These are phyloP conservation scores for Dione juno DNA, from an alignment of 2,888 invertebrate species.

Conservation along the genomic window DNA sequence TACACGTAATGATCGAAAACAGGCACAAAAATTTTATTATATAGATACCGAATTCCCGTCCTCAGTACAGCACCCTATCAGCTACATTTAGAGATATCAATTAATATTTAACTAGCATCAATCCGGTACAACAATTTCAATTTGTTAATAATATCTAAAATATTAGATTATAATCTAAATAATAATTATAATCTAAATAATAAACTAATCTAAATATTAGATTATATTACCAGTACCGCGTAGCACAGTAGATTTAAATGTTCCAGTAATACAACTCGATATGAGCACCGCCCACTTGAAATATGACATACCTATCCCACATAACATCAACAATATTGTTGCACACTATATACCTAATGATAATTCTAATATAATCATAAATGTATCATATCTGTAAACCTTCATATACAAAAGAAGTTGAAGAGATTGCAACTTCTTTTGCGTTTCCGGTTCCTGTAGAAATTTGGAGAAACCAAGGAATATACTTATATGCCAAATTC, in stretches of 20 bases:
- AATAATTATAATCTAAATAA: too few species aligned
- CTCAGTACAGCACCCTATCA: background rate
- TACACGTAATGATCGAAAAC: background rate
- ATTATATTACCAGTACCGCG: background rate
- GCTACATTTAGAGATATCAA: background rate
- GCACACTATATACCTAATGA: background rate
- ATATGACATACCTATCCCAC: slow-evolving; percentile 7
- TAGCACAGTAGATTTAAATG: background rate
- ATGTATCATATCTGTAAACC: background rate
- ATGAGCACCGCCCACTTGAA: slow-evolving; percentile 5
- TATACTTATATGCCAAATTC: background rate
- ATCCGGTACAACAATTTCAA: background rate
- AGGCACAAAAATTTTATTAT: too few species aligned
- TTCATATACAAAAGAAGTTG: background rate
- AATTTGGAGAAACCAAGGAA: background rate
- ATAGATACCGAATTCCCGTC: background rate
- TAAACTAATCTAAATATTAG: background rate
- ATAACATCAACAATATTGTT: background rate
- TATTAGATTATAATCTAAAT: too few species aligned
- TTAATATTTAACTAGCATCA: background rate
- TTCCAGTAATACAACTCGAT: slow-evolving; percentile 1
- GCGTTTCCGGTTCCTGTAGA: background rate
- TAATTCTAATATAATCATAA: background rate
- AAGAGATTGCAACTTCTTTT: background rate
- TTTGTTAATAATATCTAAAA: background rate